phyloP scores from a whole-genome alignment of 2,113 vertebrate genomes.

The Neolamprologus falcicula region DNA sequence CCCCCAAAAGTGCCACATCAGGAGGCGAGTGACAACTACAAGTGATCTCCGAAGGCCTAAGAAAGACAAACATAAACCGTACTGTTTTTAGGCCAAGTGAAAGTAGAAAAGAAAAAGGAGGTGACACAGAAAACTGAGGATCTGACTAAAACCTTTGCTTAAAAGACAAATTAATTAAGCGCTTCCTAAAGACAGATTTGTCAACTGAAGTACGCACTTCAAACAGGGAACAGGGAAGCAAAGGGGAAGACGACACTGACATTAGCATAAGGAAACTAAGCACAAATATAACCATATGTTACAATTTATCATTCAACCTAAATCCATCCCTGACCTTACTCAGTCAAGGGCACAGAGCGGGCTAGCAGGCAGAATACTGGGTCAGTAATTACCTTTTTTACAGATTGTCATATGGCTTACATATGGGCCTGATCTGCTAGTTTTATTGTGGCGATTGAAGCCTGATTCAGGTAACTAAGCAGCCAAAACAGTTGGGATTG shows the following conservation, averaged over 20 bases:
- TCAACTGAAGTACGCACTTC: conserved; percentile 3
- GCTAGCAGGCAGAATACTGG: background rate
- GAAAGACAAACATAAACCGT: background rate
- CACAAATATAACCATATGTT: background rate
- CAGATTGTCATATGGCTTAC: background rate
- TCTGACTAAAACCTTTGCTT: background rate
- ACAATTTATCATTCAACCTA: background rate
- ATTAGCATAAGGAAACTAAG: background rate
- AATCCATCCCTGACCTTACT: background rate
- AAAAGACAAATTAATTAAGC: conserved; percentile 21
- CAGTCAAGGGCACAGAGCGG: background rate
- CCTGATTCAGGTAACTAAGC: background rate
- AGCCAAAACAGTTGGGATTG: background rate
- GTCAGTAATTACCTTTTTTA: background rate
- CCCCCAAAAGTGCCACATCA: background rate
- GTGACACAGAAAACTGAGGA: background rate
- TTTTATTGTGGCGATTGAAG: rapidly evolving
- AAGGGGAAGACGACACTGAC: background rate
- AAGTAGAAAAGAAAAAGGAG: background rate
- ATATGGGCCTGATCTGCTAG: background rate
- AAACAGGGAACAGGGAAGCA: background rate
- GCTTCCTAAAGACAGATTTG: background rate
- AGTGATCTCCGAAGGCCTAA: background rate
- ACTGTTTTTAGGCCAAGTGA: background rate
- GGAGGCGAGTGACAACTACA: background rate